Percentiles rank a stretch among this genome's conserved stretches.
Evolutionary conservation across 2,888 invertebrate species (phyloP).

Genomic region (Hipparchia semele): DNA sequence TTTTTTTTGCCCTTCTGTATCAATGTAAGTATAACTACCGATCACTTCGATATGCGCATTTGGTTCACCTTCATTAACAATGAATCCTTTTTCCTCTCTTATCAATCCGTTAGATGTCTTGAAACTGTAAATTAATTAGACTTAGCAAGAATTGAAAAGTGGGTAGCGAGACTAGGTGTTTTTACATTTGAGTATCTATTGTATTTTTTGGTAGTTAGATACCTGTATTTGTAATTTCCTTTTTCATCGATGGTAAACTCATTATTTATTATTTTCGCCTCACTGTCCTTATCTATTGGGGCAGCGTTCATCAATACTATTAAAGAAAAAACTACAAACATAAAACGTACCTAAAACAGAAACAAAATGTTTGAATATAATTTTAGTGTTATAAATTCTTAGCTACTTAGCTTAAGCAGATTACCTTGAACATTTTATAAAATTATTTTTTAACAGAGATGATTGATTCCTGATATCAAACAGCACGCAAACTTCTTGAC

Average conservation of each 20-base stretch:
- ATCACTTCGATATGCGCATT: conserved; percentile 49
- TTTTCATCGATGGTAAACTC: conserved; percentile 10
- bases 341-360: neutral
- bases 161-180: neutral
- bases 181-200: too few species aligned
- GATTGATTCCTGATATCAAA: neutral
- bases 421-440: conserved; percentile 13
- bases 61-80: conserved; percentile 55
- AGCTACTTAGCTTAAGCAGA: neutral
- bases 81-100: conserved; percentile 83
- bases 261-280: conserved; percentile 2
- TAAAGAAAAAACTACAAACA: neutral
- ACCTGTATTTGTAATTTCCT: conserved; percentile 14
- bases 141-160: neutral
- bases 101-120: conserved; percentile 86
- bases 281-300: conserved; percentile 11
- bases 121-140: conserved; percentile 66
- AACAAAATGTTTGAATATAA: neutral
- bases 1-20: conserved; percentile 46
- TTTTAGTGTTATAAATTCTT: too few species aligned
- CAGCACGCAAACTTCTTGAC: neutral
- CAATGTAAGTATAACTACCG: conserved; percentile 52
- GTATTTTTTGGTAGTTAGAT: neutral
- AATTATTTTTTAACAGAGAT: neutral
- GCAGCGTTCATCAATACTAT: neutral